Evolutionary conservation across 2,888 invertebrate species (phyloP), one percentile per base, ranked within the genome.

Genomic region (Netelia inedita): DNA sequence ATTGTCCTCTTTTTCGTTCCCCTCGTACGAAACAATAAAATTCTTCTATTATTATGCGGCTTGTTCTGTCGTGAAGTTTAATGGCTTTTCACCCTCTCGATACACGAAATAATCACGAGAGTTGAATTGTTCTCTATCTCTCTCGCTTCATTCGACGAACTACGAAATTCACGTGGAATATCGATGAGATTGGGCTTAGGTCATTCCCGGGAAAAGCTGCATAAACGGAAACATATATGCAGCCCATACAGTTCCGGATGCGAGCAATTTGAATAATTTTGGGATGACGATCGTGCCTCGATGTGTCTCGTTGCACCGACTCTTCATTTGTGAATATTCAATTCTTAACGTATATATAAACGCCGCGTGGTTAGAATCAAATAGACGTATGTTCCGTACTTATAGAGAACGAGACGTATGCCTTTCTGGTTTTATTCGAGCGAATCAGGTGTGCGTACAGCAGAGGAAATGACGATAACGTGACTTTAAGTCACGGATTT

Each of bases 241-340:
- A 68, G 43, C 23, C 10, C 8, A 57, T 23, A 46, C 5, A 74
- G 68, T 68, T 46, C 55, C 21, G 57, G 57, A 68, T 46, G 57
- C 76, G 14, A 57, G 16, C 57, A 57, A 82, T 82, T 63, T 82
- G 55, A 75, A 76, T 76, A 76, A 65, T 65, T 71, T 43, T 2
- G 8, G 19, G 8, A 80, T 35, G 35, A n/a, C 57, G 61, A 28
- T 68, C 66, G 46, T 46, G 68, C 16, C 28, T 14, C 11, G 19
- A 19, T 75, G 46, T 46, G 28, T 43, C 21, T 14, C 53, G 41
- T 53, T 75, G 19, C 16, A 75, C 41, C 9, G 16, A 50, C 11
- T 63, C 50, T 73, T 61, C 50, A 63, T 61, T 73, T 61, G 28
- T 61, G 16, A 73, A 61, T 73, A 73, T 73, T 73, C 61, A 73